phyloP scores from a whole-genome alignment of 2,113 vertebrate genomes.

The Kobus ellipsiprymnus region DNA sequence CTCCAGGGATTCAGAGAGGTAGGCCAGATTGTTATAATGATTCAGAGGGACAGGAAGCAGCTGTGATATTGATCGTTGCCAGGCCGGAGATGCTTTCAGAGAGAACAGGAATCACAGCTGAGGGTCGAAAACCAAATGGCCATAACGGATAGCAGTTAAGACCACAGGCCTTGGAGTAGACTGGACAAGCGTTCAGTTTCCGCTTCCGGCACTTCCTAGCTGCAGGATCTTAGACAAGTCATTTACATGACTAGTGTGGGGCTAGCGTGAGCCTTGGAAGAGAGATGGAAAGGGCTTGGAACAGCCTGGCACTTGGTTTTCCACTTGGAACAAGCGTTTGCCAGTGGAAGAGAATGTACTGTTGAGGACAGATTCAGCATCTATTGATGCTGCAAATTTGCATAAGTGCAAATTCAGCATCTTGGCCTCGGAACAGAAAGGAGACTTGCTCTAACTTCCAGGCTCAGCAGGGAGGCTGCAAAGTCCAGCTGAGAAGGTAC shows the following conservation, averaged over 20 bases:
- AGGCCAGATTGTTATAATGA: accelerated
- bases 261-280: neutral
- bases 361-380: neutral
- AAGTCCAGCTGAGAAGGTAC: no score
- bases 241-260: neutral
- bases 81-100: neutral
- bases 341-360: accelerated
- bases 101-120: neutral
- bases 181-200: accelerated
- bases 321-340: neutral
- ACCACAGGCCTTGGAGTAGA: neutral
- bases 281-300: neutral
- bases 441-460: neutral
- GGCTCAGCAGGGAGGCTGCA: neutral
- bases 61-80: accelerated
- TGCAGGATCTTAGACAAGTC: accelerated
- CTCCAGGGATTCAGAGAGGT: neutral
- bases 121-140: neutral
- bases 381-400: neutral
- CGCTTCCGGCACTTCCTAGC: neutral
- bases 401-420: neutral
- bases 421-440: neutral
- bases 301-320: neutral
- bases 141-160: neutral
- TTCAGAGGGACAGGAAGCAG: neutral